A percentile compares a stretch with the other conserved stretches of the same genome.
phyloP scores from a whole-genome alignment of 2,113 vertebrate species.

The Desmodus rotundus region DNA sequence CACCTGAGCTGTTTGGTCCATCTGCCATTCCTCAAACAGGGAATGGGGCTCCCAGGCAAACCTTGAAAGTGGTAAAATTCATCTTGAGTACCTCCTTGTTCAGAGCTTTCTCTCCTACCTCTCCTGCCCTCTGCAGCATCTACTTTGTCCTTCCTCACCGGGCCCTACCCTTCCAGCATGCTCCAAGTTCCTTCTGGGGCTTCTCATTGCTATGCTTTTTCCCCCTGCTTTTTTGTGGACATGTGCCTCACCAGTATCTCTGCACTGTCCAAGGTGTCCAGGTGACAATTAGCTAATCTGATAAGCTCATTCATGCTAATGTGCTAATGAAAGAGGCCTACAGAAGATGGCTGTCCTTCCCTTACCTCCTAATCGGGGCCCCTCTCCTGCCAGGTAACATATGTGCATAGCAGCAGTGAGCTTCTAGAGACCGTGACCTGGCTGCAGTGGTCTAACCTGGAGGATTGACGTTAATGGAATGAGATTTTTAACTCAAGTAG shows the following conservation, averaged over 20 bases:
- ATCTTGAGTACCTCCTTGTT: neutral
- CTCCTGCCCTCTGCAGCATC: neutral
- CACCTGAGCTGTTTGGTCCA: neutral
- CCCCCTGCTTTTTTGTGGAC: slow-evolving; percentile 56
- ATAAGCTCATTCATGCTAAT: slow-evolving; percentile 77
- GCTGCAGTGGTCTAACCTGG: slow-evolving; percentile 58
- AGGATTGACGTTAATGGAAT: slow-evolving; percentile 57
- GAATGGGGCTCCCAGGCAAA: neutral
- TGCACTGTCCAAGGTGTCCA: slow-evolving; percentile 71
- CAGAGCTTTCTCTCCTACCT: neutral
- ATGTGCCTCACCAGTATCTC: slow-evolving; percentile 42
- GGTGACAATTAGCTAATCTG: slow-evolving; percentile 77
- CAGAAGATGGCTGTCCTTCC: slow-evolving; percentile 67
- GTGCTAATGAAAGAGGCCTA: slow-evolving; percentile 74
- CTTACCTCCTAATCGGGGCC: slow-evolving; percentile 51
- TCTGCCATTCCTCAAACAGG: neutral
- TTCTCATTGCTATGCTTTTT: neutral
- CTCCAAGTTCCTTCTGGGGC: neutral
- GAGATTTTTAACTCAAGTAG: slow-evolving; percentile 50
- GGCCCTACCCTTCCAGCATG: neutral
- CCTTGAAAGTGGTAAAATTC: neutral
- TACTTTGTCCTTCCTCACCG: neutral
- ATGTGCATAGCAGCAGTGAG: slow-evolving; percentile 70
- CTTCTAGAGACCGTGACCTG: slow-evolving; percentile 56
- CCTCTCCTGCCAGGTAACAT: slow-evolving; percentile 72